Conservation (phyloP, 30 jellyfish, hydroid and myxozoan species). For the Aurelia sp. region DNA sequence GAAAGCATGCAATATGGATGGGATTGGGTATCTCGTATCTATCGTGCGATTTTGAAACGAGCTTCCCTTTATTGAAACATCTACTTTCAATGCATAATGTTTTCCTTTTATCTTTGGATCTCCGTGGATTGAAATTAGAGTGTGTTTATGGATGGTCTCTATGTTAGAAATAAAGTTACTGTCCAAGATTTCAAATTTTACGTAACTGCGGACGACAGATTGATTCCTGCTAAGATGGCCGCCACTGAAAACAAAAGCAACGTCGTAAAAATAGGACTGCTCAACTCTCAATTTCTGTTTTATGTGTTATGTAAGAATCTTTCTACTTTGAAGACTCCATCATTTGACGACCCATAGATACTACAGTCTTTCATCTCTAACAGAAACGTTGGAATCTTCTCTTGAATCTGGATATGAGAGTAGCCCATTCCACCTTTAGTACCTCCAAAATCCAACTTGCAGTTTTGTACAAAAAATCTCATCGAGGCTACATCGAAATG, state of each 20-base stretch:
- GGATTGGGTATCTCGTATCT: background rate
- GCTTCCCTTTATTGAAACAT: background rate
- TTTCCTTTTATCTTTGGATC: no score
- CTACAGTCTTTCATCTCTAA: background rate
- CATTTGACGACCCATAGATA: background rate
- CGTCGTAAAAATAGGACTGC: background rate
- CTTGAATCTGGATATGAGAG: background rate
- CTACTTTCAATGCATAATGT: background rate
- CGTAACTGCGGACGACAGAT: background rate
- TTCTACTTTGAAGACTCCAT: background rate
- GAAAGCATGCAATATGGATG: background rate
- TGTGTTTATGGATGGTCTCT: background rate
- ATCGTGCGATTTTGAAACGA: background rate
- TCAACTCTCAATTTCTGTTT: background rate
- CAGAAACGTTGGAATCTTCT: background rate
- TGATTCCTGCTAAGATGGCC: background rate
- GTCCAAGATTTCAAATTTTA: background rate
- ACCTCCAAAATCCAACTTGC: background rate
- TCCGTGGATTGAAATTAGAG: background rate
- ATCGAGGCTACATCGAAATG: constrained; percentile 1
- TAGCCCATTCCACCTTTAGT: background rate
- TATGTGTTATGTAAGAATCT: background rate
- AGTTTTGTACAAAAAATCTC: background rate
- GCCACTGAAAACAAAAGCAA: background rate
- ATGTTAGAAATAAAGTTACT: background rate